Conservation (phyloP, 2,797 vertebrate genomes). For the Iguana delicatissima region DNA sequence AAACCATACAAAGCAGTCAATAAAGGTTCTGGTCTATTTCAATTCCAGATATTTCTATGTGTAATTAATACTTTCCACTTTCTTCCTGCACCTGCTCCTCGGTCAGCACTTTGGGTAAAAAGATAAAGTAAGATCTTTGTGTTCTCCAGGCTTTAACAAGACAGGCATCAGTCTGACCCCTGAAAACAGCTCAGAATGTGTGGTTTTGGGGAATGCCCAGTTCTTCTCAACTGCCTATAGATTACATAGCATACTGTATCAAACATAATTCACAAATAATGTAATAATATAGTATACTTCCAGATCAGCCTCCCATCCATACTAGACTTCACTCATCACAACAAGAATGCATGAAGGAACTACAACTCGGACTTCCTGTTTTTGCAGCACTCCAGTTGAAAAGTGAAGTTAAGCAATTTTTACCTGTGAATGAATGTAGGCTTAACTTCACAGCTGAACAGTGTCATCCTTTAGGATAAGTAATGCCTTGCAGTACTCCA, state of each 20-base stretch:
- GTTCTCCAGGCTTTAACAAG: no score
- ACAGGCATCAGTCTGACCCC: no score
- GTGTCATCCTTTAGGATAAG: conserved; percentile 1
- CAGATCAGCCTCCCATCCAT: neutral
- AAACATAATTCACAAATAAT: neutral
- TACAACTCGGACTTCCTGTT: neutral
- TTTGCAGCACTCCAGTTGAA: neutral
- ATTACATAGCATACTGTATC: neutral
- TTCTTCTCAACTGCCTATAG: no score
- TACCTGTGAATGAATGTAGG: neutral
- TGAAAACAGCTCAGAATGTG: no score
- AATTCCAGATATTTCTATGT: no score
- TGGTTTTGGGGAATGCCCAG: no score
- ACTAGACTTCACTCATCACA: neutral
- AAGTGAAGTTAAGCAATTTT: neutral
- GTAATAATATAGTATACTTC: neutral
- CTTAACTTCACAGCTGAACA: neutral
- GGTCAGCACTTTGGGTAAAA: no score
- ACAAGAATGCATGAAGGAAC: neutral
- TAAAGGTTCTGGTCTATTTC: no score
- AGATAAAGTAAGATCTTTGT: no score
- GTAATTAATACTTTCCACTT: no score
- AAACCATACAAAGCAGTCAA: no score
- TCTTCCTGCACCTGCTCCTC: no score
- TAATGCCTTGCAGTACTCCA: neutral